These are phyloP conservation scores for Manis crassicaudata DNA, from an alignment of 2,797 vertebrate genomes.

Conservation along the genomic window DNA sequence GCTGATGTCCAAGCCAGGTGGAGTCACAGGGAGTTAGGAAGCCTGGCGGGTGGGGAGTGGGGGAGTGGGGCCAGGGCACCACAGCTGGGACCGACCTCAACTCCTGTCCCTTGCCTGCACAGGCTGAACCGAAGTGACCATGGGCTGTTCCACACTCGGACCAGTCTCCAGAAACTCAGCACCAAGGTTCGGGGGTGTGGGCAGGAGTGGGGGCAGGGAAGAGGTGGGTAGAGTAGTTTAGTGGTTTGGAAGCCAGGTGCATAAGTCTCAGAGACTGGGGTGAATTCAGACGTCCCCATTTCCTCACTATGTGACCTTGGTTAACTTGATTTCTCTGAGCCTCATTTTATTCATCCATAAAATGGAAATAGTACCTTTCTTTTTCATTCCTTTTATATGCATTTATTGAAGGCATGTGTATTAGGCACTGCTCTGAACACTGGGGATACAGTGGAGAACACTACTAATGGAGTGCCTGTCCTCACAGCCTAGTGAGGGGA, in stretches of 20 bases:
- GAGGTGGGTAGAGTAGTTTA: not conserved
- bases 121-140: conserved; percentile 91
- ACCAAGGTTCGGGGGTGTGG: conserved; percentile 88
- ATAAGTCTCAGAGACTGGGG: conserved; percentile 22
- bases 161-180: conserved; percentile 91
- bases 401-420: not conserved
- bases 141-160: conserved; percentile 92
- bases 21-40: not conserved
- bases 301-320: not conserved
- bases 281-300: not conserved
- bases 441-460: not conserved
- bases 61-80: not conserved
- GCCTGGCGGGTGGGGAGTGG: not conserved
- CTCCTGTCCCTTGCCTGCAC: not conserved
- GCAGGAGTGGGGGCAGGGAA: not conserved
- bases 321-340: conserved; percentile 28
- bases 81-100: not conserved
- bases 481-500: conserved; percentile 4
- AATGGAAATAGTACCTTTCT: not conserved
- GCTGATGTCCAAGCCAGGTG: conserved; percentile 91
- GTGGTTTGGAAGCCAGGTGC: conserved; percentile 26
- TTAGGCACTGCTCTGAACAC: not conserved
- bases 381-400: not conserved
- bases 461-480: not conserved
- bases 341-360: conserved; percentile 43